Base-by-base conservation (phyloP, 2,888 invertebrate species). In the Aproaerema taeniolella region DNA sequence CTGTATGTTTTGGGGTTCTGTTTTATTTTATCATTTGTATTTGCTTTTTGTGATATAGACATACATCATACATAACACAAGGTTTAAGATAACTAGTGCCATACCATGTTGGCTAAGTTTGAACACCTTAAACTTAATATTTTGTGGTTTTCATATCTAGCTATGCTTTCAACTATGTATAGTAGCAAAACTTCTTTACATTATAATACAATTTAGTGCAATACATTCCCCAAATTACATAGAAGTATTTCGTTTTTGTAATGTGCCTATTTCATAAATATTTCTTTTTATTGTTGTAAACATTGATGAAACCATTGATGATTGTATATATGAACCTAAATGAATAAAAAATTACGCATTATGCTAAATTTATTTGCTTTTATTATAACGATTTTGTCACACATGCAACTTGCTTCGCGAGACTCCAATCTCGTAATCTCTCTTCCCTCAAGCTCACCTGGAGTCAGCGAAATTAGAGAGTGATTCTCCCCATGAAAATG, bases 221-320 rank as follows among this genome's bases (percentile, higher is more conserved):
- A 72, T 68, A 76, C 75, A 75, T 74, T 76, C 76, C 76, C 72
- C 69, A 66, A 68, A 66, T 64, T 67, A 45, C 54, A 68, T 64
- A 16, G 57, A 61, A 61, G 46, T 43, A 47, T 57, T 46, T 60
- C 50, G 14, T 15, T 16, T 17, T 17, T 4, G 13, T 12, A 30
- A 20, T 7, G 20, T n/a, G 8, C 20, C 20, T 26, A 26, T n/a
- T 26, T 26, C 26, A 7, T 6, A 30, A 30, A 14, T 2, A 4
- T 9, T 13, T 29, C 3, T 28, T 16, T 15, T 35, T 28, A 37
- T 37, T 32, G 28, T 37, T 37, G 32, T 37, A 38, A 26, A n/a
- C n/a, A 38, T 32, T 31, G 12, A n/a, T n/a, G 9, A 25, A 32
- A 38, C 52, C 39, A 50, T 42, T 46, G 40, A 46, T 47, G 26